These are phyloP conservation scores for Spilarctia lutea DNA, from an alignment of 2,888 invertebrate genomes.

Conservation along the genomic window DNA sequence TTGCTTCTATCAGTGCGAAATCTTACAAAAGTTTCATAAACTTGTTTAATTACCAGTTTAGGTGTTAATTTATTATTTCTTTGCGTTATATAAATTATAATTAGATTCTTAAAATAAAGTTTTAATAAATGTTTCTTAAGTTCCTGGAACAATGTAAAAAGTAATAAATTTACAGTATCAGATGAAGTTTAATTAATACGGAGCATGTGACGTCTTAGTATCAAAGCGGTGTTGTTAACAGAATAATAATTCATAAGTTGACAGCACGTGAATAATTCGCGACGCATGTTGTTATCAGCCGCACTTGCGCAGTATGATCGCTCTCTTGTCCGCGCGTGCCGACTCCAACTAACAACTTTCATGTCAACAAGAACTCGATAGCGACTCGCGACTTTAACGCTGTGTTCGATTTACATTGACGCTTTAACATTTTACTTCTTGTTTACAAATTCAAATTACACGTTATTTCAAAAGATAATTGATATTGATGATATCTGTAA, in stretches of 20 bases:
- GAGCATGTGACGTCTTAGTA: constrained; percentile 65
- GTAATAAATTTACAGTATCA: not conserved
- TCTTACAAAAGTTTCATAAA: not conserved
- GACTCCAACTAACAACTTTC: constrained; percentile 60
- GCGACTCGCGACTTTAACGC: constrained; percentile 41
- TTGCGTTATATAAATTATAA: not conserved
- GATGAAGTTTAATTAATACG: constrained; percentile 61
- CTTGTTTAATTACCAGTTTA: not conserved
- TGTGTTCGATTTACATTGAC: constrained; percentile 64
- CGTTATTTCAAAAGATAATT: constrained; percentile 28
- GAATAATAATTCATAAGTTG: constrained; percentile 81
- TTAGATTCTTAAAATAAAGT: not conserved
- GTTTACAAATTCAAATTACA: constrained; percentile 29
- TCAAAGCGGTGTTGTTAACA: constrained; percentile 71
- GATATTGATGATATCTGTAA: constrained; percentile 33
- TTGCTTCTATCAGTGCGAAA: not conserved
- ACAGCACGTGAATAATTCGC: constrained; percentile 82
- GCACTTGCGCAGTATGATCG: constrained; percentile 79
- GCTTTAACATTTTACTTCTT: constrained; percentile 51
- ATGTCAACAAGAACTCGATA: constrained; percentile 44
- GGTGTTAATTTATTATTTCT: not conserved
- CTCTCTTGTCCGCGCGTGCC: constrained; percentile 76
- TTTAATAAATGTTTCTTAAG: not conserved
- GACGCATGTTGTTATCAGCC: constrained; percentile 75
- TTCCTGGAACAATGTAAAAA: constrained; percentile 4